Base-by-base conservation (phyloP, 1,140 invertebrate genomes). In the Drosophila aff. region DNA sequence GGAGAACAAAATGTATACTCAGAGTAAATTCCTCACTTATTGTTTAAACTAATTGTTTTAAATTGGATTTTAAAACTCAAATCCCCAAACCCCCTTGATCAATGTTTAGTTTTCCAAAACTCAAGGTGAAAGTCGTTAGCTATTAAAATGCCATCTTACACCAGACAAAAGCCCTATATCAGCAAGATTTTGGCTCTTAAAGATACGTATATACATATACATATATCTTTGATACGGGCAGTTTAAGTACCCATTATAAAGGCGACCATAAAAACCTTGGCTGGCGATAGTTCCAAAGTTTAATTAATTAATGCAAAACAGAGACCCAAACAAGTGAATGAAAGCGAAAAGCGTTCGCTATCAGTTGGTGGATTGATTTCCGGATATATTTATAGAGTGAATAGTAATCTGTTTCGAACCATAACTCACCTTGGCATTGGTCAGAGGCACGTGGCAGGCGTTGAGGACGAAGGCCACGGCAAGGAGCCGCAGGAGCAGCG, bases 351-450 rank as follows among this genome's bases (percentile, higher is more conserved):
- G 53, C 53, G 3, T 40, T 57, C 38, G 36, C 36, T 57, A 57
- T 57, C 53, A 55, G 52, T 40, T 23, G 6, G 33, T 55, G 52
- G 33, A 23, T 38, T 55, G 52, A 55, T 40, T 57, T 57, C 53
- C 53, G 53, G 53, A 53, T 53, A 33, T 33, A 36, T 31, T 0
- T 13, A 9, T 28, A 28, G 28, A 10, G 4, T 38, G 5, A 15
- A 16, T 38, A 16, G 13, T 9, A 8, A 41, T 41, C n/a, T n/a
- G n/a, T 41, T n/a, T 21, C 9, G 53, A 57, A 7, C 31, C 23
- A 21, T 7, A n/a, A 76, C 84, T 89, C 69, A 89, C 84, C 84
- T 89, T 89, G 77, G 81, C 85, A 90, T 81, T 79, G 57, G 69
- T 81, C 62, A 81, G 66, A 59, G 77, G 67, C 38, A 64, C 67